Conservation (phyloP, 2,888 invertebrate genomes). For the Agrochola macilenta region DNA sequence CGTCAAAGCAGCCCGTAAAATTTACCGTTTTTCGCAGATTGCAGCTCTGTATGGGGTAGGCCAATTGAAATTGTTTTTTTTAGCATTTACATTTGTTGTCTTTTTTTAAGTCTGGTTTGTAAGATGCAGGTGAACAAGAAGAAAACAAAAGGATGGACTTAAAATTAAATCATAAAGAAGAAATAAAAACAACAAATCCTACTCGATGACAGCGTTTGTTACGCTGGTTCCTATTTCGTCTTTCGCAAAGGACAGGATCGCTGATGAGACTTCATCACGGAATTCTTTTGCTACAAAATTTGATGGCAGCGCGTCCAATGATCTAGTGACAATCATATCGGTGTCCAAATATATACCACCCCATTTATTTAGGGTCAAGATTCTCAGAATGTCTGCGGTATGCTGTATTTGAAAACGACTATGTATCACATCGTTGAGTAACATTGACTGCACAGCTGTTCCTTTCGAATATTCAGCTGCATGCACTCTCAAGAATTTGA, state of each 20-base stretch:
- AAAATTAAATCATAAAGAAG: too few species aligned
- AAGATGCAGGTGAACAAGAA: too few species aligned
- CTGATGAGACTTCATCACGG: constrained; percentile 75
- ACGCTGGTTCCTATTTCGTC: constrained; percentile 52
- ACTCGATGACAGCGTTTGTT: constrained; percentile 32
- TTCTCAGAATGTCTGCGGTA: constrained; percentile 91
- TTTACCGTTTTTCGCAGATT: too few species aligned
- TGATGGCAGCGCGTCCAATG: constrained; percentile 84
- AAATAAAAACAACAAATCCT: not conserved
- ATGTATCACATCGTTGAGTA: constrained; percentile 24
- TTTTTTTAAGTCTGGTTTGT: too few species aligned
- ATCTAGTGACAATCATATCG: constrained; percentile 92
- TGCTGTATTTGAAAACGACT: constrained; percentile 79
- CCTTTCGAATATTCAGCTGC: constrained; percentile 75
- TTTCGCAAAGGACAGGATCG: constrained; percentile 80
- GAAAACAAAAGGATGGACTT: too few species aligned
- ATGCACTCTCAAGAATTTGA: constrained; percentile 54
- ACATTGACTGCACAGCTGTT: constrained; percentile 35
- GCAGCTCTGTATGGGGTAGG: too few species aligned
- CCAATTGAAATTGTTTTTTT: too few species aligned
- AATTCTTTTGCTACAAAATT: constrained; percentile 91
- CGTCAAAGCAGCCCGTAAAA: too few species aligned
- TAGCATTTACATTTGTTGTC: too few species aligned
- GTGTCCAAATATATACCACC: constrained; percentile 94
- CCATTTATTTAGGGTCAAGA: constrained; percentile 92